A percentile compares a stretch with the other conserved stretches of the same genome.
phyloP scores from a whole-genome alignment of 1,140 invertebrate genomes.

The Scaptomyza graminum region DNA sequence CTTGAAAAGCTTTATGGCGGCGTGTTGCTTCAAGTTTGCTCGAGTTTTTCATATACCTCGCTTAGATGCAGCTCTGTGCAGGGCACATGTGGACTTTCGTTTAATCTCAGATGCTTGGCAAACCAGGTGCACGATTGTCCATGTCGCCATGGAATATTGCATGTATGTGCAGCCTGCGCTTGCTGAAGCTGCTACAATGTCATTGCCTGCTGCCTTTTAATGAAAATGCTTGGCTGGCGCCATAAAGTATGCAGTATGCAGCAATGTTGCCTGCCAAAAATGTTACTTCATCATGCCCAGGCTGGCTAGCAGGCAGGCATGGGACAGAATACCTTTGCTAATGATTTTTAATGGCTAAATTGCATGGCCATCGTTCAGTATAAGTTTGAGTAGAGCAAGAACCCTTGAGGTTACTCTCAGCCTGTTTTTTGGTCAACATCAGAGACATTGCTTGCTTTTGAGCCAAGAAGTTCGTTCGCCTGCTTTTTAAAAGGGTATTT shows the following conservation, averaged over 20 bases:
- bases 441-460: slow-evolving; percentile 10
- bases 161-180: not conserved
- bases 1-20: not conserved
- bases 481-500: slow-evolving; percentile 69
- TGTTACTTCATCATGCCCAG: slow-evolving; percentile 10
- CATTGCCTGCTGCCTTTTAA: slow-evolving; percentile 49
- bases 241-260: slow-evolving; percentile 64
- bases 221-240: slow-evolving; percentile 61
- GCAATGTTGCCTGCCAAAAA: slow-evolving; percentile 47
- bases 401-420: slow-evolving; percentile 24
- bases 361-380: slow-evolving; percentile 55
- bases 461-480: not conserved
- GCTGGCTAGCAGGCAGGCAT: slow-evolving; percentile 16
- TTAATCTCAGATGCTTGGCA: not conserved
- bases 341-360: slow-evolving; percentile 81
- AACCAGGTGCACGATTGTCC: slow-evolving; percentile 10
- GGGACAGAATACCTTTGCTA: slow-evolving; percentile 67
- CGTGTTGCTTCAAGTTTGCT: slow-evolving; percentile 24
- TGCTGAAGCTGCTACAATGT: slow-evolving; percentile 33
- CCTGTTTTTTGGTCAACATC: slow-evolving; percentile 22
- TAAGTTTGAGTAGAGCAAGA: slow-evolving; percentile 1
- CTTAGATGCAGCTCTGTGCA: not conserved
- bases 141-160: slow-evolving; percentile 25
- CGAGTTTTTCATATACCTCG: slow-evolving; percentile 21
- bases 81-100: not conserved